phyloP scores from a whole-genome alignment of 2,797 vertebrate genomes.

The Alfaro cultratus region DNA sequence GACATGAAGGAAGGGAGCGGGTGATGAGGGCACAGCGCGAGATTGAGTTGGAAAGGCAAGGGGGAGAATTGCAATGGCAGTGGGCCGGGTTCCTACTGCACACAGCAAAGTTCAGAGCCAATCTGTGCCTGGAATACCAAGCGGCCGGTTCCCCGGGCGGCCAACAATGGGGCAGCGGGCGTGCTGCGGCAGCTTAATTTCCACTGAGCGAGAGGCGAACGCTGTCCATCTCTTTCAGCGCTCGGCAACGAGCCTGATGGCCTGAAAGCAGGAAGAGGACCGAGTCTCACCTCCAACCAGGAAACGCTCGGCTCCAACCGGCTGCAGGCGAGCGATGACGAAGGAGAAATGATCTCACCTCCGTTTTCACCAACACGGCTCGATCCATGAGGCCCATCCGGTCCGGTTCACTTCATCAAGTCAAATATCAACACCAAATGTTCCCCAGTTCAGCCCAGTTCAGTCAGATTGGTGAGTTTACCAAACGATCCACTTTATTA shows the following conservation, averaged over 20 bases:
- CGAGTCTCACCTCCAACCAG: slow-evolving; percentile 38
- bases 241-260: slow-evolving; percentile 66
- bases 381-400: not conserved
- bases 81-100: slow-evolving; percentile 72
- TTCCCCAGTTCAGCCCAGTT: not conserved
- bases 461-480: not conserved
- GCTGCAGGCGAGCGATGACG: not conserved
- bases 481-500: no score
- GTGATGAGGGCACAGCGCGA: slow-evolving; percentile 29
- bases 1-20: slow-evolving; percentile 23
- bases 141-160: slow-evolving; percentile 51
- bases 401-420: not conserved
- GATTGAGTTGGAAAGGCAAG: slow-evolving; percentile 74
- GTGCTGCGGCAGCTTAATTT: slow-evolving; percentile 73
- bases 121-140: slow-evolving; percentile 84
- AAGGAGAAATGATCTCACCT: not conserved
- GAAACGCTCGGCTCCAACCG: not conserved
- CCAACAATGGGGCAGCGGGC: slow-evolving; percentile 76
- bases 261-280: slow-evolving; percentile 76
- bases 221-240: slow-evolving; percentile 74
- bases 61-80: slow-evolving; percentile 75
- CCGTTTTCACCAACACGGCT: not conserved
- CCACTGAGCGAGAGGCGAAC: slow-evolving; percentile 70
- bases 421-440: not conserved
- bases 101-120: slow-evolving; percentile 76